phyloP scores from a whole-genome alignment of 2,888 invertebrate species.

The Lasioglossum lativentre region DNA sequence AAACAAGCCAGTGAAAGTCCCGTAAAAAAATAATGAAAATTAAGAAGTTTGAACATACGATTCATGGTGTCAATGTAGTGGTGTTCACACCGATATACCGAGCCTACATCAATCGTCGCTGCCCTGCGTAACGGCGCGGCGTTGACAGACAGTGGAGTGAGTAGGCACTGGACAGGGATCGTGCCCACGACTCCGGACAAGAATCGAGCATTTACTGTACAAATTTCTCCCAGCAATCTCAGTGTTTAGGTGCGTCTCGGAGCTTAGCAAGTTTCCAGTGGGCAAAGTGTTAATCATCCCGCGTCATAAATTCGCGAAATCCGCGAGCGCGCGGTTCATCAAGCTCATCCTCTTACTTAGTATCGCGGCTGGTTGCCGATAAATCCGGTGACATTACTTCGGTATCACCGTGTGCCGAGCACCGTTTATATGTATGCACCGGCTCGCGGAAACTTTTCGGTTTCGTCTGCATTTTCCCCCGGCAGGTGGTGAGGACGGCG shows the following conservation, averaged over 20 bases:
- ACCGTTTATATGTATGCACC: conserved; percentile 53
- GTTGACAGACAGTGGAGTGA: too few relatives aligned
- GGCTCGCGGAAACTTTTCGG: conserved; percentile 56
- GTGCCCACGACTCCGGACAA: too few relatives aligned
- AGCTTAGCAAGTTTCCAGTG: neutral
- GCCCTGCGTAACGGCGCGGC: too few relatives aligned
- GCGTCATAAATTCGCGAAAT: conserved; percentile 8
- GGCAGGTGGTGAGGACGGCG: conserved; percentile 55
- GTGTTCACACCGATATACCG: too few relatives aligned
- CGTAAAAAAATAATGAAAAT: too few relatives aligned
- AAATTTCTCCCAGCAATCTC: neutral
- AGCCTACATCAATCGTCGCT: too few relatives aligned
- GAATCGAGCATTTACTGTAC: too few relatives aligned
- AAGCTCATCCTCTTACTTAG: conserved; percentile 8
- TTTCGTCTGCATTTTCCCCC: conserved; percentile 56
- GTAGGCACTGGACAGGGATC: too few relatives aligned
- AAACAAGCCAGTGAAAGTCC: too few relatives aligned
- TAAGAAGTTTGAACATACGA: too few relatives aligned
- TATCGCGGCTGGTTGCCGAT: neutral
- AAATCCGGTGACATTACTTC: neutral
- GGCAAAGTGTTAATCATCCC: neutral
- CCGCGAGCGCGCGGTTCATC: conserved; percentile 3
- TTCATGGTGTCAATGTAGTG: too few relatives aligned
- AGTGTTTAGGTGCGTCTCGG: neutral
- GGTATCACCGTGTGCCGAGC: conserved; percentile 1